phyloP scores from a whole-genome alignment of 2,113 vertebrate species.

The Chitala chitala region DNA sequence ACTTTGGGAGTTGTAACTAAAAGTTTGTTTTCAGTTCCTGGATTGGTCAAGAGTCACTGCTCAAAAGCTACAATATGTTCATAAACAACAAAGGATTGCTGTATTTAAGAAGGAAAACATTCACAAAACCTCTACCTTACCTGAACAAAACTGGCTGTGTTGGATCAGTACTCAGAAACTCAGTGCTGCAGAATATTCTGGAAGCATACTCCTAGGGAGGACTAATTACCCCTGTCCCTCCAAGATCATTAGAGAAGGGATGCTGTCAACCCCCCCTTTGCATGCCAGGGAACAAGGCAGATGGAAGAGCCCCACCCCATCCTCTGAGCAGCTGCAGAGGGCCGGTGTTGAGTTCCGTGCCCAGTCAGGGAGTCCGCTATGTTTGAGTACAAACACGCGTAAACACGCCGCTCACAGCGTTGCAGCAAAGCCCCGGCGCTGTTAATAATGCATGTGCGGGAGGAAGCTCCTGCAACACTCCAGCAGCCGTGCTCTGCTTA shows the following conservation, averaged over 20 bases:
- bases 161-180: neutral
- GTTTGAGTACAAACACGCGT: conserved; percentile 16
- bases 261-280: neutral
- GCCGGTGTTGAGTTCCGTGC: neutral
- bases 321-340: conserved; percentile 12
- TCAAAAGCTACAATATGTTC: too few species aligned
- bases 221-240: conserved; percentile 4
- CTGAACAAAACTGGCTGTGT: neutral
- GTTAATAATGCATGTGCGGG: conserved; percentile 20
- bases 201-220: neutral
- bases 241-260: conserved; percentile 11
- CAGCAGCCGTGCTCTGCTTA: neutral
- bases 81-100: too few species aligned
- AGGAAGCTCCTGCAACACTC: neutral
- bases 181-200: neutral
- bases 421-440: neutral
- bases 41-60: too few species aligned
- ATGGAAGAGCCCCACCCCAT: conserved; percentile 3
- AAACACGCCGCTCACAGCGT: neutral
- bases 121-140: neutral
- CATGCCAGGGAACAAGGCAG: conserved; percentile 9
- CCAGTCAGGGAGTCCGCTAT: neutral
- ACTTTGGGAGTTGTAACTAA: too few species aligned
- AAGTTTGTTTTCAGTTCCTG: too few species aligned
- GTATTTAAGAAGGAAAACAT: too few species aligned